phyloP scores from a whole-genome alignment of 2,888 invertebrate genomes.

The Aphodius granarius region DNA sequence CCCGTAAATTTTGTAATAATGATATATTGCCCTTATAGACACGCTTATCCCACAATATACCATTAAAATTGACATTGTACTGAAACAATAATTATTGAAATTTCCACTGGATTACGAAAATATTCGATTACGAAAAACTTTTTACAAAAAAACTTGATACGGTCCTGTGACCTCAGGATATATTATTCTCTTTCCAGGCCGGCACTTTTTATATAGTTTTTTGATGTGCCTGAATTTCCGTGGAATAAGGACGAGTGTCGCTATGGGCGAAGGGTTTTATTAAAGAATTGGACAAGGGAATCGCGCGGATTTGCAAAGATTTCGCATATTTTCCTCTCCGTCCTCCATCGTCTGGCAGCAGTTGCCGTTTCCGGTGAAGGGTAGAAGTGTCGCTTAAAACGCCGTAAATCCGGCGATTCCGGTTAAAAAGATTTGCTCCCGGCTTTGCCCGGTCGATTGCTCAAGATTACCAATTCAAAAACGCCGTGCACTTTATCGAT shows the following conservation, averaged over 20 bases:
- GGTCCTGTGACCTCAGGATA: not conserved
- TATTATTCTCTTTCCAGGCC: not conserved
- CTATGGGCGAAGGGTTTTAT: not conserved
- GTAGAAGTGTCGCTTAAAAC: not conserved
- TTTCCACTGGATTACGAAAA: not conserved
- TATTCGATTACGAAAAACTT: not conserved
- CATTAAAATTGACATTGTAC: no score
- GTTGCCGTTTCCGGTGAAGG: not conserved
- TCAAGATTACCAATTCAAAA: not conserved
- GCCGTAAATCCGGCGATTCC: not conserved
- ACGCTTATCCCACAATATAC: no score
- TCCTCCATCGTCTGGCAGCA: not conserved
- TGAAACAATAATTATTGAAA: not conserved
- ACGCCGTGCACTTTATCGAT: not conserved
- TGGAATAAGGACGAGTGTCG: not conserved
- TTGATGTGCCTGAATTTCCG: not conserved
- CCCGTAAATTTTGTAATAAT: no score
- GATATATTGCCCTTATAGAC: no score
- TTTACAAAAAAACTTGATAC: not conserved
- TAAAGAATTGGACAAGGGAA: not conserved
- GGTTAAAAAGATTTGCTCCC: not conserved
- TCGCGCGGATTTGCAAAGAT: not conserved
- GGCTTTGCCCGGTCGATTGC: not conserved
- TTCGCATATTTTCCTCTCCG: not conserved
- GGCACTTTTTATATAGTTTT: not conserved